Evolutionary conservation across 2,888 invertebrate genomes (phyloP), one percentile per base, ranked within the genome.

Genomic region (Watsonalla binaria): DNA sequence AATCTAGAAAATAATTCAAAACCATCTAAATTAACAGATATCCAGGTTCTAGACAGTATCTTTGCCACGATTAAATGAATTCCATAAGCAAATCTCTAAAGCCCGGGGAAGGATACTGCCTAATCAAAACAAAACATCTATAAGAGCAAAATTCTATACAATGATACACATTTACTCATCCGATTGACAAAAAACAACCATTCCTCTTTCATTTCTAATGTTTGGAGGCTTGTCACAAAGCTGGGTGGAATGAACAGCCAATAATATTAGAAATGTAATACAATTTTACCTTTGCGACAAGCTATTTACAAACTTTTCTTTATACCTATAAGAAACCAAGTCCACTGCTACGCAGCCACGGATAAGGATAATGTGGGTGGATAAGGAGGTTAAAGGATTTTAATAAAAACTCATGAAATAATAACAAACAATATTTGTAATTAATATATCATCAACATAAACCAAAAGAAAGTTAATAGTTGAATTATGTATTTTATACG

Each of bases 291-390:
- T 89, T 88, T 85, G 86, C 81, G 84, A 89, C 86, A 90, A 90
- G 88, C 86, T 82, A 83, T 80, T 78, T 72, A 80, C 74, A 82
- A 72, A 72, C 37, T 42, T 72, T 74, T 72, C 74, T 66, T 74
- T 68, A 82, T 82, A 88, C 86, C 84, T 87, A 88, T 79, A 81
- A 84, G 88, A 89, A 87, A 90, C 88, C 88, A 90, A 90, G 81
- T 85, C 89, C 90, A 90, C 88, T 85, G 90, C 90, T 90, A 89
- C 86, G 80, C 86, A 86, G 89, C 88, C 88, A 82, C 72, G 73
- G 80, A 66, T 57, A 47, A 58, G 69, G 51, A 56, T 55, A 63
- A 58, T 60, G 7, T 47, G 70, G 63, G 53, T 13, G 58, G 68
- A 57, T 54, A 57, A 54, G 54, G 42, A 50, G 52, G 60, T 55